These are phyloP conservation scores for Heterodera filipjevi DNA, from an alignment of 2,888 invertebrate species.

Conservation along the genomic window DNA sequence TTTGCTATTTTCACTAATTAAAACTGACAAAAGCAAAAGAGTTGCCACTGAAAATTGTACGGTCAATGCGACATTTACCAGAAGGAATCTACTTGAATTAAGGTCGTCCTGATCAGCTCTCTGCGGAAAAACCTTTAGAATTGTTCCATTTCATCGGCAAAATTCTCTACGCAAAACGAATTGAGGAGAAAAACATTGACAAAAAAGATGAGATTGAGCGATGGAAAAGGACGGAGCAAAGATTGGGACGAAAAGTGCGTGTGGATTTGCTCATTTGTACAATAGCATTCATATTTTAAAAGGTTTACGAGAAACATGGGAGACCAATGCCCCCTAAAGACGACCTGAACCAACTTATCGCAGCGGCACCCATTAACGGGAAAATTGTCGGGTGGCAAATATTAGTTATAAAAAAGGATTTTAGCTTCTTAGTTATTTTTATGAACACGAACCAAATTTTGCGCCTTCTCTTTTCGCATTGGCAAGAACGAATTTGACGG, in stretches of 20 bases:
- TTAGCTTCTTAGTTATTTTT: constrained; percentile 35
- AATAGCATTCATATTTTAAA: neutral
- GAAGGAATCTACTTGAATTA: neutral
- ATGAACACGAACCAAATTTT: constrained; percentile 41
- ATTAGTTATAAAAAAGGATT: neutral
- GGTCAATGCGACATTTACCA: neutral
- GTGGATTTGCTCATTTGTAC: neutral
- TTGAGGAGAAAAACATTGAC: neutral
- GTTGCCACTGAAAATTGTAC: neutral
- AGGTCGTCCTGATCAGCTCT: neutral
- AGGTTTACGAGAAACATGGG: neutral
- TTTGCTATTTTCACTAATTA: constrained; percentile 13
- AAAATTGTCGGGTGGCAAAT: constrained; percentile 22
- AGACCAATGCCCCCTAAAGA: constrained; percentile 38
- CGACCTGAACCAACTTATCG: constrained; percentile 39
- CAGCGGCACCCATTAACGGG: constrained; percentile 27
- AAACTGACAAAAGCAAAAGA: neutral
- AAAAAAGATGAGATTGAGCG: neutral
- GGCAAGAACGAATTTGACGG: constrained; percentile 14
- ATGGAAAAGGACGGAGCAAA: neutral
- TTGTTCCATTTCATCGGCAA: constrained; percentile 43
- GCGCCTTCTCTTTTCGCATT: constrained; percentile 32
- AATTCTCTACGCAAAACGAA: constrained; percentile 39
- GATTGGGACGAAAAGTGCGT: neutral
- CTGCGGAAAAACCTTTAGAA: constrained; percentile 28